Base-by-base conservation (phyloP, 2,888 invertebrate genomes). In the Lysandra coridon region DNA sequence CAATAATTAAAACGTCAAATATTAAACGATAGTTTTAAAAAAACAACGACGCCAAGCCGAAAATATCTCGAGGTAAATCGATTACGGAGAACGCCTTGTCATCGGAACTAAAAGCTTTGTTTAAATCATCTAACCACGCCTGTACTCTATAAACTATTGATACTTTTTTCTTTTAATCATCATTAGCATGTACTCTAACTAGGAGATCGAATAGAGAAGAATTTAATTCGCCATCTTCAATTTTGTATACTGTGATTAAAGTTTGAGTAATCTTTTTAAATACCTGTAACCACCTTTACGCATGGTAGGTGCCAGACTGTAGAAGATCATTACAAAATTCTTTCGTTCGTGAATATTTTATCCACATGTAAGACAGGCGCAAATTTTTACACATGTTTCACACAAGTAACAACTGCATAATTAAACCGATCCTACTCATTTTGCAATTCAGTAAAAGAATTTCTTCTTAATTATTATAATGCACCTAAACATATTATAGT, bases 41-140 rank as follows among this genome's bases (percentile, higher is more conserved):
- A 91, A 89, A 90, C 89, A 90, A 83, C 81, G 81, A 82, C 79
- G 81, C 77, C 79, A 80, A 78, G 80, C 78, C 79, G 76, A 82
- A 81, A 82, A 82, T 80, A 83, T 82, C 80, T 76, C 80, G 77
- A 83, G 82, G 79, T 83, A 81, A 83, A 83, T 83, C 82, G 82
- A 82, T 84, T 82, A 82, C 80, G 69, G 80, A 80, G 79, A 83
- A 82, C 81, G 92, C 91, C 83, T 80, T 85, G 88, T 92, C 93
- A 92, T 91, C 87, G 86, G 82, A 87, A 84, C 89, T 91, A 92
- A 92, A 88, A 91, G 92, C 90, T 89, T 91, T 92, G 91, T 92
- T 92, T 90, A 88, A 90, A 89, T 89, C 88, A 89, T 88, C 83
- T 84, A 83, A 87, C 87, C 90, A 89, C 91, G 91, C 92, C 91